Evolutionary conservation across 2,797 vertebrate species (phyloP).

Genomic region (Pampus argenteus): DNA sequence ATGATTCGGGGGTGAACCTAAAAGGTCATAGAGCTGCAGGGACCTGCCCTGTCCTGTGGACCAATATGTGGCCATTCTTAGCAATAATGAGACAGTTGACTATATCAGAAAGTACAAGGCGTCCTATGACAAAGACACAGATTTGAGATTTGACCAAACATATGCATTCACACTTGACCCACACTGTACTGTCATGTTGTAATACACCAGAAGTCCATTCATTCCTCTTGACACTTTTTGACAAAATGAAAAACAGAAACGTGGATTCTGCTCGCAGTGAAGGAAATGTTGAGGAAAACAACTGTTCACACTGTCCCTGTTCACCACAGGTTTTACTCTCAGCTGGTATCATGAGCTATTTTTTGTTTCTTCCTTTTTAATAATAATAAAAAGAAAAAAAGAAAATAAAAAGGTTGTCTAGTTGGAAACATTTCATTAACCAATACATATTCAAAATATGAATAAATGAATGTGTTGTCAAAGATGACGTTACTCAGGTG

Average conservation of each 20-base stretch:
- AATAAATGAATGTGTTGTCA: neutral
- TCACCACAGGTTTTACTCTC: slow-evolving; percentile 53
- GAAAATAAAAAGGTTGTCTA: slow-evolving; percentile 31
- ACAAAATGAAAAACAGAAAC: slow-evolving; percentile 20
- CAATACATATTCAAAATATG: neutral
- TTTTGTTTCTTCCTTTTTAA: slow-evolving; percentile 64
- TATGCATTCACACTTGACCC: slow-evolving; percentile 17
- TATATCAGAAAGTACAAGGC: neutral
- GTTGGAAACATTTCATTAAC: slow-evolving; percentile 40
- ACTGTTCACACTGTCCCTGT: slow-evolving; percentile 37
- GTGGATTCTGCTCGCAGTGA: slow-evolving; percentile 52
- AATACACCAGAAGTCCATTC: slow-evolving; percentile 14
- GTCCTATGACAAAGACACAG: slow-evolving; percentile 22
- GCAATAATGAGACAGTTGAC: slow-evolving; percentile 3
- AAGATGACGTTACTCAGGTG: neutral
- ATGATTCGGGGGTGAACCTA: slow-evolving; percentile 22
- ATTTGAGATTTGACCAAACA: slow-evolving; percentile 40
- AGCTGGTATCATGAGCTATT: slow-evolving; percentile 63
- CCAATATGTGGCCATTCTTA: slow-evolving; percentile 18
- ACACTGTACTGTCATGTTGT: slow-evolving; percentile 29
- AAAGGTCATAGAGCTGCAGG: slow-evolving; percentile 16
- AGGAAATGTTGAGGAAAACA: neutral
- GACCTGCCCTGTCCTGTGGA: slow-evolving; percentile 1
- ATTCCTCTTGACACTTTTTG: slow-evolving; percentile 31
- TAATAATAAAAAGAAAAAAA: slow-evolving; percentile 61